Evolutionary conservation across 2,797 vertebrate genomes (phyloP).

Genomic region (Lophotriccus pileatus): DNA sequence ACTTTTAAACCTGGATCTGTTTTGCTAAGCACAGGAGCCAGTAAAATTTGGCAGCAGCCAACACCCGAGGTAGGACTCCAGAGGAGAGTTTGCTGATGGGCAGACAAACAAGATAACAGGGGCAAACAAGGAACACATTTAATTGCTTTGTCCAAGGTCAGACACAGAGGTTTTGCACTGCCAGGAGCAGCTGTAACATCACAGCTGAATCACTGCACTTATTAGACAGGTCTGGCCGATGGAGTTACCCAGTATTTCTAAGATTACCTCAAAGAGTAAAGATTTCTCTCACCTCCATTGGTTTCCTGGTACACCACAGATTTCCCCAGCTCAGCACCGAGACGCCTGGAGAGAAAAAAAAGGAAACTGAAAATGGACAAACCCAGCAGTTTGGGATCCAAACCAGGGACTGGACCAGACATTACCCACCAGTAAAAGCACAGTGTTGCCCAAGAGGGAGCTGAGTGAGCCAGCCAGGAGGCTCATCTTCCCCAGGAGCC

Average conservation of each 20-base stretch:
- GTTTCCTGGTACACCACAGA: conserved; percentile 96
- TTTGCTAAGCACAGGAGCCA: background rate
- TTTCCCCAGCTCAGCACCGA: conserved; percentile 95
- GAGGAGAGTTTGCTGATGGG: background rate
- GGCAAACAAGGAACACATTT: background rate
- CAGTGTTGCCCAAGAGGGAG: background rate
- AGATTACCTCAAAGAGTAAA: background rate
- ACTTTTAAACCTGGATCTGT: background rate
- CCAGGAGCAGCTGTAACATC: background rate
- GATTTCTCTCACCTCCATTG: conserved; percentile 86
- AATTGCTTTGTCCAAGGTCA: background rate
- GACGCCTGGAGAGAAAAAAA: conserved; percentile 78
- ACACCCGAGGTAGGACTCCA: background rate
- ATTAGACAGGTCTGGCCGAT: background rate
- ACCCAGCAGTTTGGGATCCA: background rate
- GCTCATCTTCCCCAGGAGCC: background rate
- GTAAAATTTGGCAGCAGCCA: background rate
- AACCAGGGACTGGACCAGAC: background rate
- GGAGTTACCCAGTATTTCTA: background rate
- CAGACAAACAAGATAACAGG: background rate
- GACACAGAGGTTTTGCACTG: background rate
- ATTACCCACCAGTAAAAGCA: background rate
- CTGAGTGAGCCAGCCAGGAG: background rate
- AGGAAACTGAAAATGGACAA: background rate
- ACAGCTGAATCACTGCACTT: background rate